phyloP scores from a whole-genome alignment of 2,888 invertebrate species.

The Eupithecia subfuscata region DNA sequence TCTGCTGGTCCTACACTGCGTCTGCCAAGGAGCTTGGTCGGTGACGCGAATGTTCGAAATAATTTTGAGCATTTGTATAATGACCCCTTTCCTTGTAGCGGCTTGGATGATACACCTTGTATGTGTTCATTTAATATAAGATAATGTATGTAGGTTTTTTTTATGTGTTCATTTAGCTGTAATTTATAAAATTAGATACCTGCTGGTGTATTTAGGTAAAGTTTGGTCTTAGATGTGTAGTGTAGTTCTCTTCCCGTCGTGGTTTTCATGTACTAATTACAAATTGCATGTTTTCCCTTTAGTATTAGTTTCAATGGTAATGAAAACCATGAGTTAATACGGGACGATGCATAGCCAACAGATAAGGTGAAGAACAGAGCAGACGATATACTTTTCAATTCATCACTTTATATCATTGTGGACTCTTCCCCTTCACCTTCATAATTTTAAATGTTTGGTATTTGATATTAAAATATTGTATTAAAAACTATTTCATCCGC shows the following conservation, averaged over 20 bases:
- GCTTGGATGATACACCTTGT: slow-evolving; percentile 44
- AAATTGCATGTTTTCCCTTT: slow-evolving; percentile 37
- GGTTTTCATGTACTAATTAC: slow-evolving; percentile 50
- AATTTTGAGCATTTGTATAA: slow-evolving; percentile 28
- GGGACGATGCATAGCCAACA: slow-evolving; percentile 41
- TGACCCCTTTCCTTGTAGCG: slow-evolving; percentile 31
- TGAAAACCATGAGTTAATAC: slow-evolving; percentile 49
- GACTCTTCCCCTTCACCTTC: slow-evolving; percentile 12
- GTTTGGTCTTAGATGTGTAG: slow-evolving; percentile 47
- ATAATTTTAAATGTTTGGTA: slow-evolving; percentile 18
- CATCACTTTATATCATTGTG: slow-evolving; percentile 7
- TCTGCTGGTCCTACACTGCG: not conserved
- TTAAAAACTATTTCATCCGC: slow-evolving; percentile 47
- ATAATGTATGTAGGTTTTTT: slow-evolving; percentile 47
- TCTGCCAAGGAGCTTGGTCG: slow-evolving; percentile 20
- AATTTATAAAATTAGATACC: slow-evolving; percentile 31
- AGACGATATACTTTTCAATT: slow-evolving; percentile 41
- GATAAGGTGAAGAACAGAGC: slow-evolving; percentile 42
- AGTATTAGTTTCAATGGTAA: slow-evolving; percentile 32
- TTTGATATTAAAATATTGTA: slow-evolving; percentile 26
- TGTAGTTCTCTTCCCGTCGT: slow-evolving; percentile 49
- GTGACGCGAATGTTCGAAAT: slow-evolving; percentile 15
- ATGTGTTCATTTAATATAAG: slow-evolving; percentile 75
- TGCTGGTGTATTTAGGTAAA: slow-evolving; percentile 50
- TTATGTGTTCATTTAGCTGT: slow-evolving; percentile 39